Conservation (phyloP, 2,113 vertebrate species). For the Lepisosteus osseus region DNA sequence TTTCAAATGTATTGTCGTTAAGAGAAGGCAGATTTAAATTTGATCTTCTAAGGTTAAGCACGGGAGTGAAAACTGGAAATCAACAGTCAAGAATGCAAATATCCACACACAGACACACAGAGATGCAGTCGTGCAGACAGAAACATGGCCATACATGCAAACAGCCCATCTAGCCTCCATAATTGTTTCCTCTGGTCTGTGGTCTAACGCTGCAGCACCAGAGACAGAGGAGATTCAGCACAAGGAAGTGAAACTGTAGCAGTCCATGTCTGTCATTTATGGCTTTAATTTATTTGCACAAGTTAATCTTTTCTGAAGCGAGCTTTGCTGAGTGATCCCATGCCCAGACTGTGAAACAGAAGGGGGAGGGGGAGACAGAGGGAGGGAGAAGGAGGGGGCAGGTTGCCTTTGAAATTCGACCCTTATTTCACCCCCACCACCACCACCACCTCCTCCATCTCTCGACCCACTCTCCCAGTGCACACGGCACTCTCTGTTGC, state of each 20-base stretch:
- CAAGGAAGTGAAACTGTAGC: conserved; percentile 35
- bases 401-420: conserved; percentile 67
- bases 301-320: neutral
- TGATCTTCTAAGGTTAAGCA: no score
- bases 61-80: no score
- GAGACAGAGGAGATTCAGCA: no score
- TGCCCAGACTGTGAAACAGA: conserved; percentile 53
- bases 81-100: no score
- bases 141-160: no score
- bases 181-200: no score
- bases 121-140: no score
- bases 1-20: no score
- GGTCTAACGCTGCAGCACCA: no score
- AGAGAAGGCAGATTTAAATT: no score
- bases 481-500: conserved; percentile 61
- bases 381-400: conserved; percentile 45
- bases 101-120: no score
- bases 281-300: conserved; percentile 21
- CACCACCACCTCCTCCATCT: conserved; percentile 6
- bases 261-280: conserved; percentile 22
- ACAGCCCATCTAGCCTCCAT: no score
- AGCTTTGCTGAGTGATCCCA: conserved; percentile 40
- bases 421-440: conserved; percentile 53
- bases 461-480: conserved; percentile 45
- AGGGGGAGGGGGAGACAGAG: conserved; percentile 26